Conservation (phyloP, 2,888 invertebrate genomes). For the Drosophila fungiperda region DNA sequence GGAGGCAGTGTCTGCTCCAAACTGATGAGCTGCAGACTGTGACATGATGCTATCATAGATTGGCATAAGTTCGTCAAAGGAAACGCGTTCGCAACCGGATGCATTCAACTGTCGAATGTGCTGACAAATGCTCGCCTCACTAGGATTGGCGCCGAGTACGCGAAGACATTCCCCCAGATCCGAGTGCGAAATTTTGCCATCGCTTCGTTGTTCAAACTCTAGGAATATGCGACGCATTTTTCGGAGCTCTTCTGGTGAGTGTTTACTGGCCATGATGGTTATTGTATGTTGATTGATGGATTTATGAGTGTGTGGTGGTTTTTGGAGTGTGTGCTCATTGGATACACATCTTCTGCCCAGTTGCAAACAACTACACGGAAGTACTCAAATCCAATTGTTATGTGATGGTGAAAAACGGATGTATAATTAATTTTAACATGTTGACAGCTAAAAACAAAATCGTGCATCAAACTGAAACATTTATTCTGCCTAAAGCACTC, state of each 20-base stretch:
- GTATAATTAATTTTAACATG: conserved; percentile 60
- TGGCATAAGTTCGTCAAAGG: conserved; percentile 55
- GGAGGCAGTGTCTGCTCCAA: background rate
- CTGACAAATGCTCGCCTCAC: conserved; percentile 35
- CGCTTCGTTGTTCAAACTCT: conserved; percentile 37
- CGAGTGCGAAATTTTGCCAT: conserved; percentile 49
- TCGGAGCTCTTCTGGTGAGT: conserved; percentile 22
- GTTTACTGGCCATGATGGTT: conserved; percentile 31
- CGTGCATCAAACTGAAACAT: background rate
- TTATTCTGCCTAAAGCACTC: background rate
- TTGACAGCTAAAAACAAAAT: conserved; percentile 55
- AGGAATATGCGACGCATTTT: conserved; percentile 43
- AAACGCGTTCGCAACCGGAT: conserved; percentile 41
- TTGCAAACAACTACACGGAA: conserved; percentile 28
- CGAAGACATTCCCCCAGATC: conserved; percentile 62
- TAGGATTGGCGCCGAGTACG: conserved; percentile 60
- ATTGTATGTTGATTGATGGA: conserved; percentile 30
- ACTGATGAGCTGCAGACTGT: background rate
- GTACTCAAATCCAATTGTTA: conserved; percentile 29
- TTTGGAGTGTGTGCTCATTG: conserved; percentile 18
- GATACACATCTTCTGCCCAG: conserved; percentile 49
- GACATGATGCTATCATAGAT: conserved; percentile 38
- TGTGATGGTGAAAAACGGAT: conserved; percentile 49
- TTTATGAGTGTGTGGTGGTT: conserved; percentile 13
- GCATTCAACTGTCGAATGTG: conserved; percentile 31